These are phyloP conservation scores for Sebastiscus tertius DNA, from an alignment of 2,797 vertebrate genomes.

Conservation along the genomic window DNA sequence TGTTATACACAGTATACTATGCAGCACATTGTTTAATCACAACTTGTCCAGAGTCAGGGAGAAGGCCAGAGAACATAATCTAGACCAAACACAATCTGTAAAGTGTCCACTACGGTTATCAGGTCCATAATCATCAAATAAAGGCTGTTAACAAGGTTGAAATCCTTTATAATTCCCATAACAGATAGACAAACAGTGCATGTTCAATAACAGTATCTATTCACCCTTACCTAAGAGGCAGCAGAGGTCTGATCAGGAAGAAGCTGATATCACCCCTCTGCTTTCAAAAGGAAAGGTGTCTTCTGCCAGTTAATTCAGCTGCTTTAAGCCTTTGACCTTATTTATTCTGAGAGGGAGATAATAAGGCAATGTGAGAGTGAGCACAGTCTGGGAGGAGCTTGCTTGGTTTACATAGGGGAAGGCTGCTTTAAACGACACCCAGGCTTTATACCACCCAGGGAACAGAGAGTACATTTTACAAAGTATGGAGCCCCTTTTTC, in stretches of 20 bases:
- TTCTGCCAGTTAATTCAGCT: constrained; percentile 3
- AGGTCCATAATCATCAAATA: not conserved
- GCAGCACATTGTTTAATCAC: not conserved
- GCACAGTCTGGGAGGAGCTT: constrained; percentile 7
- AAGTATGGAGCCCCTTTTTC: no score
- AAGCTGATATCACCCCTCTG: not conserved
- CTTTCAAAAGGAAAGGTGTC: not conserved
- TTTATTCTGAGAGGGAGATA: constrained; percentile 2
- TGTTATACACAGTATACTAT: no score
- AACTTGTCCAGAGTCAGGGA: not conserved
- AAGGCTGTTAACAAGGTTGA: not conserved
- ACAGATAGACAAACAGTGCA: not conserved
- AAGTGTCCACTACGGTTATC: not conserved
- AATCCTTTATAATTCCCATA: not conserved
- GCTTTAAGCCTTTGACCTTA: constrained; percentile 20
- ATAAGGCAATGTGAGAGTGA: constrained; percentile 14
- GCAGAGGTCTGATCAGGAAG: not conserved
- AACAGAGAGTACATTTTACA: no score
- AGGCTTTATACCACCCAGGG: not conserved
- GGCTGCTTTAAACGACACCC: not conserved
- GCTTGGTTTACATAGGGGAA: not conserved
- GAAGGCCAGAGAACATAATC: not conserved
- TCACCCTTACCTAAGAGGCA: constrained; percentile 12
- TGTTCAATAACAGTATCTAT: not conserved
- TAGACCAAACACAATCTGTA: not conserved